Evolutionary conservation across 2,888 invertebrate species (phyloP), one percentile per base, ranked within the genome.

Genomic region (Dusona sp.): DNA sequence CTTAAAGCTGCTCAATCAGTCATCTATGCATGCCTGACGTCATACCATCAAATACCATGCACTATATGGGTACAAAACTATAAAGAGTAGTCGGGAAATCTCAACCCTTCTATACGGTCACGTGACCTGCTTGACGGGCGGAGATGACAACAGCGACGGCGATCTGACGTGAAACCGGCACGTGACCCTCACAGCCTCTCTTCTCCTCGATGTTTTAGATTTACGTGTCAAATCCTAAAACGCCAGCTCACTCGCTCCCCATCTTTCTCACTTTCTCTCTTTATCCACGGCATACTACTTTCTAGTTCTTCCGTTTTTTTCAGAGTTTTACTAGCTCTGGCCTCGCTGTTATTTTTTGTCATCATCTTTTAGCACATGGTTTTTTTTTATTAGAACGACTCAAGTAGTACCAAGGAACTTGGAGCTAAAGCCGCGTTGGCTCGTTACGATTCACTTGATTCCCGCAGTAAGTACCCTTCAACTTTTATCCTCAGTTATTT

Each of bases 181-280:
- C 92, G 92, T 92, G 92, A 91, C 92, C 89, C 86, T 45, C 68
- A 82, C 51, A 29, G 57, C 42, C 29, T 72, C 67, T 73, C 83
- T 75, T 42, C 75, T 77, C 22, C 85, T 77, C 67, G 64, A 91
- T 91, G 92, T 93, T 94, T 93, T 92, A 91, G 92, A 92, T 93
- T 93, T 93, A 92, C 93, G 93, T 94, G 94, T 94, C 94, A 93
- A 94, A 92, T 93, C 93, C 92, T 92, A 90, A 91, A 93, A 91
- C 92, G 92, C 87, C 82, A 81, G 70, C 77, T 79, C 79, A 64
- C 29, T 51, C 67, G 54, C 19, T 67, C 29, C 29, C 45, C 45
- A 9, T 42, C 80, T 65, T 72, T 72, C 61, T 48, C 72, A 79
- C 72, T 87, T 79, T 79, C n/a, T 51, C 65, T 65, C 73, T 79